A percentile compares a stretch with the other conserved stretches of the same genome.
These are phyloP conservation scores for Cheilosia scutellata DNA, from an alignment of 2,888 invertebrate genomes.

Conservation along the genomic window DNA sequence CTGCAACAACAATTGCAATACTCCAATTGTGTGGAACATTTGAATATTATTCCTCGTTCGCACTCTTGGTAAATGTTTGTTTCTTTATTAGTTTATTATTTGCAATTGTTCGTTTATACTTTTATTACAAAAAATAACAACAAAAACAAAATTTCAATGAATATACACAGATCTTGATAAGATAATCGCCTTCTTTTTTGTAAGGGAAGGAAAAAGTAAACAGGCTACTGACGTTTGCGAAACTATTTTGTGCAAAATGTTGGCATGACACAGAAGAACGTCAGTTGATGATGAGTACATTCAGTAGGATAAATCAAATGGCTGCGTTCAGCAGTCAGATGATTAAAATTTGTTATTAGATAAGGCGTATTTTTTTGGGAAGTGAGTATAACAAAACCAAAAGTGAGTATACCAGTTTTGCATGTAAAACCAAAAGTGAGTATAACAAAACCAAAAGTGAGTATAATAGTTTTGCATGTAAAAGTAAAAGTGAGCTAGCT, in stretches of 20 bases:
- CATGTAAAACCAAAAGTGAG: no score
- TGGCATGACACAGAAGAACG: not conserved
- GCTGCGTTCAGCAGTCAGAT: not conserved
- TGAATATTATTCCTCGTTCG: constrained; percentile 28
- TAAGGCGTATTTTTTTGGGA: no score
- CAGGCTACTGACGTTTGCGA: constrained; percentile 67
- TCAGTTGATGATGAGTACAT: constrained; percentile 14
- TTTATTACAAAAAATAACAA: constrained; percentile 13
- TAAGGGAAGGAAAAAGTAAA: constrained; percentile 60
- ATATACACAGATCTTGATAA: constrained; percentile 14
- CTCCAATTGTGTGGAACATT: constrained; percentile 62
- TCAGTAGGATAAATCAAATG: not conserved
- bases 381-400: no score
- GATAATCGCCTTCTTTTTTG: constrained; percentile 15
- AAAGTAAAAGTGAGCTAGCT: no score
- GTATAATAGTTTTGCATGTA: no score
- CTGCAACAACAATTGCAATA: constrained; percentile 64
- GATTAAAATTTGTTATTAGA: not conserved
- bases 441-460: no score
- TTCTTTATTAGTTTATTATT: constrained; percentile 1
- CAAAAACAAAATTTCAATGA: constrained; percentile 31
- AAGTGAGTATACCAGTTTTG: no score
- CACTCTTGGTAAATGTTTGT: constrained; percentile 17
- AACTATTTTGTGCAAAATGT: constrained; percentile 28
- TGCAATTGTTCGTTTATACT: constrained; percentile 7